phyloP scores from a whole-genome alignment of 2,888 invertebrate species.

The Epiblema foenella region DNA sequence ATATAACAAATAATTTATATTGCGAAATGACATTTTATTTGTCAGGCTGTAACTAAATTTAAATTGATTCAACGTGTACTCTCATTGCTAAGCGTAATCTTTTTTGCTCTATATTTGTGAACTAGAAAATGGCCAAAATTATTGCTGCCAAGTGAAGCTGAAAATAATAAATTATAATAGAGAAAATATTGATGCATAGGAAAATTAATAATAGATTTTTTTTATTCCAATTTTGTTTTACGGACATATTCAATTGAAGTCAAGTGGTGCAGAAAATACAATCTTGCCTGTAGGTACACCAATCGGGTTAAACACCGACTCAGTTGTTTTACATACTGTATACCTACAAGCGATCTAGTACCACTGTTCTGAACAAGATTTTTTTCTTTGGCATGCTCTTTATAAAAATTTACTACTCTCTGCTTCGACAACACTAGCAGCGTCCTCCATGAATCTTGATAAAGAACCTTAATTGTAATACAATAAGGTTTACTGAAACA shows the following conservation, averaged over 20 bases:
- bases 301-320: too few species aligned
- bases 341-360: too few species aligned
- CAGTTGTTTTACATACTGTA: too few species aligned
- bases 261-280: too few species aligned
- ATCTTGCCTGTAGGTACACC: too few species aligned
- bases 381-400: too few species aligned
- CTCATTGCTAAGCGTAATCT: neutral
- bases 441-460: too few species aligned
- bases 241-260: too few species aligned
- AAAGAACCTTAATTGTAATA: neutral
- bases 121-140: neutral
- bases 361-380: too few species aligned
- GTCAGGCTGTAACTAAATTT: slow-evolving; percentile 13
- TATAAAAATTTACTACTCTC: too few species aligned
- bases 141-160: slow-evolving; percentile 1
- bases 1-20: slow-evolving; percentile 27
- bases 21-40: neutral
- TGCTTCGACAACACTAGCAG: too few species aligned
- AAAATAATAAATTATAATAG: neutral
- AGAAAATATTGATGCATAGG: neutral
- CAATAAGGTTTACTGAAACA: neutral
- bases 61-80: neutral
- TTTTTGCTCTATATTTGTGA: slow-evolving; percentile 1
- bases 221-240: too few species aligned
- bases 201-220: neutral